phyloP scores from a whole-genome alignment of 2,888 invertebrate species.

The Orchesellides sinensis region DNA sequence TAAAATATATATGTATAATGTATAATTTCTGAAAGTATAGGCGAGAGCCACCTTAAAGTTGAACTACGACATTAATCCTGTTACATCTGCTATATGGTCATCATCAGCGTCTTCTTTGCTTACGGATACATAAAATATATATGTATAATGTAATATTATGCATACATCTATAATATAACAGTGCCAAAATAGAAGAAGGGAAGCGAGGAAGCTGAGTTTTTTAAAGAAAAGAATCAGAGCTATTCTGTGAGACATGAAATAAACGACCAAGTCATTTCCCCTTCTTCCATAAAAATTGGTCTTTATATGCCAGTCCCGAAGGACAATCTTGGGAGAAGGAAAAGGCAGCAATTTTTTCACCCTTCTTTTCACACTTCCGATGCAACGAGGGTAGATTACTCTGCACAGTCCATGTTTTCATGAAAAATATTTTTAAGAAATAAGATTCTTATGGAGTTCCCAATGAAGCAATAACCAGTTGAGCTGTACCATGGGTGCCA shows the following conservation, averaged over 20 bases:
- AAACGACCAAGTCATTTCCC: constrained; percentile 68
- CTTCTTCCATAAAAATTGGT: constrained; percentile 64
- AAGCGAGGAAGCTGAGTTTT: constrained; percentile 48
- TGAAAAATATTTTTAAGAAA: not conserved
- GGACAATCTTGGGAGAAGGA: constrained; percentile 49
- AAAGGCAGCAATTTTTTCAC: constrained; percentile 58
- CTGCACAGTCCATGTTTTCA: not conserved
- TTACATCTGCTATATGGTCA: not conserved
- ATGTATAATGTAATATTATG: too few relatives aligned
- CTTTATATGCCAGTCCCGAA: constrained; percentile 58
- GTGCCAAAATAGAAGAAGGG: not conserved
- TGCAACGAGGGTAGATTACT: constrained; percentile 64
- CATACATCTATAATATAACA: not conserved
- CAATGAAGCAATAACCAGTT: constrained; percentile 52
- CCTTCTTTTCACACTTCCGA: constrained; percentile 68
- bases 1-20: too few relatives aligned
- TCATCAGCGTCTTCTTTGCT: not conserved
- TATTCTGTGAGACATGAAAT: constrained; percentile 60
- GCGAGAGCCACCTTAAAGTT: not conserved
- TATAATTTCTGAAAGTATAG: constrained; percentile 15
- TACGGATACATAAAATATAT: too few relatives aligned
- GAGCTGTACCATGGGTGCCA: not conserved
- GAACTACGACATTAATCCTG: constrained; percentile 27
- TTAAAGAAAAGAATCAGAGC: constrained; percentile 62
- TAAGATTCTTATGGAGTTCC: not conserved